Evolutionary conservation across 2,797 vertebrate species (phyloP).

Genomic region (Falco berigora): DNA sequence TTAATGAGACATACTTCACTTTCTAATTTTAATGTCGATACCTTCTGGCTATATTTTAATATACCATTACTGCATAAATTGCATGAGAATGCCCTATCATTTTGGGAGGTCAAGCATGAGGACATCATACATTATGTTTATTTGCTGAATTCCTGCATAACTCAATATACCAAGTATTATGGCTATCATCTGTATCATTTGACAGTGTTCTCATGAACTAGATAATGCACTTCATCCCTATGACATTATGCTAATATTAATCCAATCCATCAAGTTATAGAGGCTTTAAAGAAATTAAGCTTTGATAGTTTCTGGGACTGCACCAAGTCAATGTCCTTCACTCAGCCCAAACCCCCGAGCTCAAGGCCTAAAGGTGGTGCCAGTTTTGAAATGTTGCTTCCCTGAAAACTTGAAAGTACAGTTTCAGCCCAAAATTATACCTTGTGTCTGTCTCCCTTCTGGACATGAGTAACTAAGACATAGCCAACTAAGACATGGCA

Average conservation of each 20-base stretch:
- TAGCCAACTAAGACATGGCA: not conserved
- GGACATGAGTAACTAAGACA: not conserved
- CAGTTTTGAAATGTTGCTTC: not conserved
- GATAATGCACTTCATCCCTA: not conserved
- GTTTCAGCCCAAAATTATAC: not conserved
- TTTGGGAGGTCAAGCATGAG: not conserved
- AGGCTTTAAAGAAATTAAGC: not conserved
- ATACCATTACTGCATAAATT: not conserved
- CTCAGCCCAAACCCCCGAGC: not conserved
- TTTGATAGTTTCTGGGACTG: not conserved
- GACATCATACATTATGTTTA: not conserved
- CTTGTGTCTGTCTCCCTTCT: not conserved
- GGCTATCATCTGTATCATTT: not conserved
- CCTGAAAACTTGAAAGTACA: not conserved
- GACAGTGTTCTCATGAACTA: not conserved
- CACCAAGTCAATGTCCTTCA: not conserved
- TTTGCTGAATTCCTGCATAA: not conserved
- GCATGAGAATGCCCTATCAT: not conserved
- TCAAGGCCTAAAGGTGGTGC: not conserved
- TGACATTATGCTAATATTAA: slow-evolving; percentile 15
- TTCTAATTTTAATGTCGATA: not conserved
- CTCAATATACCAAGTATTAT: not conserved
- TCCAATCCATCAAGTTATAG: not conserved
- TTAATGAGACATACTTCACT: not conserved
- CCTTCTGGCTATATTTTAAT: not conserved